phyloP scores from a whole-genome alignment of 2,797 vertebrate genomes.

The Heterohyrax brucei region DNA sequence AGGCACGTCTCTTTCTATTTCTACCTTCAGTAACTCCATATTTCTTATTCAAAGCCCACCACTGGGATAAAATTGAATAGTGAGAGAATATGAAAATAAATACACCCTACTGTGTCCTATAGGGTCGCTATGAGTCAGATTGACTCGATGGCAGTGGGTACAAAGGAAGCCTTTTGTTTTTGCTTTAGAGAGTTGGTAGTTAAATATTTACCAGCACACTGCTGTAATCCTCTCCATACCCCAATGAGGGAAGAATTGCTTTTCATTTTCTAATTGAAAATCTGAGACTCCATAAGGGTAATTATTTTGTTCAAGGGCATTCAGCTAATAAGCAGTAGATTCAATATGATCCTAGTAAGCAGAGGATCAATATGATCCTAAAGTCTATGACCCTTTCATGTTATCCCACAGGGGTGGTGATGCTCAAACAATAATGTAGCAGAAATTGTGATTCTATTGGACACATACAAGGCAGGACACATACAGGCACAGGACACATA shows the following conservation, averaged over 20 bases:
- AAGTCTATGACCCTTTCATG: slow-evolving; percentile 2
- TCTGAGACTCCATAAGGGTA: background rate
- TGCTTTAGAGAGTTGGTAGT: background rate
- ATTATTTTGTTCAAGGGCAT: slow-evolving; percentile 51
- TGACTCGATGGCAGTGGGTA: too few species aligned
- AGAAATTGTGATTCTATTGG: background rate
- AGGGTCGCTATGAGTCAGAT: too few species aligned
- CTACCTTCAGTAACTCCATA: background rate
- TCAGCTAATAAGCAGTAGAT: background rate
- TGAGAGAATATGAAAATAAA: background rate
- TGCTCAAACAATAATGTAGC: background rate
- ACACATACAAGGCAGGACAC: background rate
- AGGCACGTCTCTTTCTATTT: background rate
- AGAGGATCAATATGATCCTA: background rate
- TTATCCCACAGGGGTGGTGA: background rate
- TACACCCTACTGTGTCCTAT: background rate
- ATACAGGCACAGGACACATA: background rate
- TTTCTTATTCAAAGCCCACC: background rate
- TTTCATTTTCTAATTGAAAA: slow-evolving; percentile 61
- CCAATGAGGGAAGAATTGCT: background rate
- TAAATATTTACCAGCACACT: background rate
- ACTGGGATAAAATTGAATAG: background rate
- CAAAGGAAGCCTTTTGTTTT: too few species aligned
- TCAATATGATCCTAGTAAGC: background rate
- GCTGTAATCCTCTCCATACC: background rate